Base-by-base conservation (phyloP, 1,140 invertebrate genomes). In the Acyrthosiphon pisum region DNA sequence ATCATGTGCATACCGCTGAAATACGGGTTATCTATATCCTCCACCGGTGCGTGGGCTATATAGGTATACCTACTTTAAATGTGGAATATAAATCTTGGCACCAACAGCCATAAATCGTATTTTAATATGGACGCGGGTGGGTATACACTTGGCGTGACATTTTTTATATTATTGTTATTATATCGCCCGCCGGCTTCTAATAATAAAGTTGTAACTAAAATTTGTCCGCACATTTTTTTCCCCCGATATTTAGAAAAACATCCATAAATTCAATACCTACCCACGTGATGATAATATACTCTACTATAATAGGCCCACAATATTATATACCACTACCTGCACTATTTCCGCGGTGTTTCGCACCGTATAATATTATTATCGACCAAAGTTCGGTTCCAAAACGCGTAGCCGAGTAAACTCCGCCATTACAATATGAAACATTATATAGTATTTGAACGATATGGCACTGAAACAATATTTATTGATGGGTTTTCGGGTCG, bases 391-490 rank as follows among this genome's bases (percentile, higher is more conserved):
- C 8, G 2, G n/a, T 88, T 37, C 9, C n/a, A 11, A 89, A 89
- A 23, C 8, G 8, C 22, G 23, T 22, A 50, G 44, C 48, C 2
- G 87, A 88, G 18, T 88, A 89, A 53, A 53, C 20, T 35, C 35
- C 35, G 0, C 20, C 35, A 53, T 53, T 89, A 37, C 56, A 53
- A 37, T 89, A 53, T 23, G 14, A 41, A 35, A 41, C 9, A 14
- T 41, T 41, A 48, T 48, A 22, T 53, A 53, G 46, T 89, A 89
- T 89, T 56, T 56, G 50, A 11, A 26, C 48, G 30, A 56, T 56
- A 41, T 89, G 2, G 50, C 56, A n/a, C 37, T 56, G 56, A 35
- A 56, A 56, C 35, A 89, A 89, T 89, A 89, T 89, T 89, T 89
- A 56, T 89, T 89, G 88, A 89, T n/a, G 50, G 88, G 35, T 56